A percentile compares a stretch with the other conserved stretches of the same genome.
phyloP scores from a whole-genome alignment of 1,140 invertebrate genomes.

The Temnothorax curvispinosus region DNA sequence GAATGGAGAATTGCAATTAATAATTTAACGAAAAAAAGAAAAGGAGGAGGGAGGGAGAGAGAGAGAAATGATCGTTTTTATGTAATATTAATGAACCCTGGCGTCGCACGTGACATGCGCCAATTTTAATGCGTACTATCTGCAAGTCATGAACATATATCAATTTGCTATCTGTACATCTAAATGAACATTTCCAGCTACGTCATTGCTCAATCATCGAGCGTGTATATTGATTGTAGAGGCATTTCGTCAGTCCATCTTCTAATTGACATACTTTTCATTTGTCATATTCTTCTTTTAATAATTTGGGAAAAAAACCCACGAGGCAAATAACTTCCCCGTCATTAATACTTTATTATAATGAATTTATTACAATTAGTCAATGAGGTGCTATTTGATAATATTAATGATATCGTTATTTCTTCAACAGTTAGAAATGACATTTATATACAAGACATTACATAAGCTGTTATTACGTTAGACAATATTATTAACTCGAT shows the following conservation, averaged over 20 bases:
- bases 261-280: conserved; percentile 19
- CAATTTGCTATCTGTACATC: conserved; percentile 53
- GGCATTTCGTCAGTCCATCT: conserved; percentile 21
- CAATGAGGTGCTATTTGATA: not conserved
- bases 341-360: conserved; percentile 7
- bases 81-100: conserved; percentile 26
- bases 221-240: conserved; percentile 10
- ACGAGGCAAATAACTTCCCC: not conserved
- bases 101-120: conserved; percentile 27
- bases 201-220: conserved; percentile 53
- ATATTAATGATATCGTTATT: not conserved
- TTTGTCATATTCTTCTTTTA: not conserved
- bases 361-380: conserved; percentile 1
- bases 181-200: conserved; percentile 53
- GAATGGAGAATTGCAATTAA: conserved; percentile 23
- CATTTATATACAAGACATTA: not conserved
- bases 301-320: not conserved
- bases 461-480: not conserved
- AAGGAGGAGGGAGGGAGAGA: not conserved
- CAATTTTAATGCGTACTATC: conserved; percentile 37
- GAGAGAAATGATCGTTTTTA: conserved; percentile 9
- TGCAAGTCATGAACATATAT: conserved; percentile 48
- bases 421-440: not conserved
- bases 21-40: not conserved
- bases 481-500: conserved; percentile 40